phyloP scores from a whole-genome alignment of 1,140 invertebrate species.

The Drosophila sucinea region DNA sequence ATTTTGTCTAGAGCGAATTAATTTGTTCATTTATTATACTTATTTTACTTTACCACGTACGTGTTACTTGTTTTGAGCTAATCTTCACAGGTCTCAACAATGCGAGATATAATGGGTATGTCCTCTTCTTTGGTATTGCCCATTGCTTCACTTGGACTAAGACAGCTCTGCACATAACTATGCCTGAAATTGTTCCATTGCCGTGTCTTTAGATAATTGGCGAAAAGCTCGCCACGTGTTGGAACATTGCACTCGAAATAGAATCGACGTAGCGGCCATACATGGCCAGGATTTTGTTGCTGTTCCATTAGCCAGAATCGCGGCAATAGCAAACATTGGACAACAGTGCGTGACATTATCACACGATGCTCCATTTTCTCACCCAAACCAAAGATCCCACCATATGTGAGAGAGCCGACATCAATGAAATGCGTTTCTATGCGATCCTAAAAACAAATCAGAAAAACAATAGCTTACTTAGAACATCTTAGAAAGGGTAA shows the following conservation, averaged over 20 bases:
- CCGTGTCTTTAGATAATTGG: constrained; percentile 83
- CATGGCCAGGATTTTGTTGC: constrained; percentile 84
- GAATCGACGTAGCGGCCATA: constrained; percentile 85
- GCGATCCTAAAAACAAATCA: neutral
- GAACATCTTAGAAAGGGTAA: neutral
- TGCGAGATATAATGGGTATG: constrained; percentile 71
- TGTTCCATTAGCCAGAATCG: constrained; percentile 85
- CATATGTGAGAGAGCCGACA: constrained; percentile 73
- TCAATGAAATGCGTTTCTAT: constrained; percentile 72
- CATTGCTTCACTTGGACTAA: constrained; percentile 14
- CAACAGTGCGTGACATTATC: constrained; percentile 84
- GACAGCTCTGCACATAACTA: constrained; percentile 72
- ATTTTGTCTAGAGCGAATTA: neutral
- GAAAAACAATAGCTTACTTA: neutral
- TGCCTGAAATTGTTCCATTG: constrained; percentile 84
- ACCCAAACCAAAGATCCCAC: constrained; percentile 83
- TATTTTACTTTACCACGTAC: neutral
- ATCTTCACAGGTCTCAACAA: constrained; percentile 60
- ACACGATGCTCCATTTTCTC: constrained; percentile 84
- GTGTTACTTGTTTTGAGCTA: neutral
- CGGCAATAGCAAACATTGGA: constrained; percentile 85
- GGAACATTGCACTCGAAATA: constrained; percentile 85
- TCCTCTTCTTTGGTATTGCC: constrained; percentile 55
- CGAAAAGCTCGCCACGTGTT: constrained; percentile 82
- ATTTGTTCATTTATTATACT: too few species aligned